Evolutionary conservation across 2,797 vertebrate species (phyloP).

Genomic region (Dromococcyx pavoninus): DNA sequence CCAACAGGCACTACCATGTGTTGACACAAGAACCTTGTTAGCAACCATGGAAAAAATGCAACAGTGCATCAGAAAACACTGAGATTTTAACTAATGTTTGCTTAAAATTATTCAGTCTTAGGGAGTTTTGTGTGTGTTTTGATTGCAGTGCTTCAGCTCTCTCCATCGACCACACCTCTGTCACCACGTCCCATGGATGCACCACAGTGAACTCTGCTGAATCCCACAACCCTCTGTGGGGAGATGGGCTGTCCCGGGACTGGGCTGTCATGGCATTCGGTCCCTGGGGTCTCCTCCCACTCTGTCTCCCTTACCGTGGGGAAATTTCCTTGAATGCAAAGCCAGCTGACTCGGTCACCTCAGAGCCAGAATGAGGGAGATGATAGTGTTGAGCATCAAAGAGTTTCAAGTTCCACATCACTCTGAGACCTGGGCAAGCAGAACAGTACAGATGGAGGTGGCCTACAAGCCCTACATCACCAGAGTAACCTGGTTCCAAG

Average conservation of each 20-base stretch:
- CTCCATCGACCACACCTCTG: not conserved
- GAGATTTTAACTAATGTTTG: not conserved
- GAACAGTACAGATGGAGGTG: not conserved
- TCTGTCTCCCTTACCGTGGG: rapidly evolving
- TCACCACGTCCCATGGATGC: rapidly evolving
- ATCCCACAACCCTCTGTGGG: not conserved
- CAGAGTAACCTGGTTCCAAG: not conserved
- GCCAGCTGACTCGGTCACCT: not conserved
- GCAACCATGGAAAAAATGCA: not conserved
- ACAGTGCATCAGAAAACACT: not conserved
- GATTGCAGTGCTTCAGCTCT: not conserved
- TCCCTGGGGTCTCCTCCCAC: not conserved
- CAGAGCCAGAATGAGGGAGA: not conserved
- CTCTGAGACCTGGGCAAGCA: not conserved
- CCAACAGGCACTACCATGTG: not conserved
- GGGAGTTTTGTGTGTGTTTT: not conserved
- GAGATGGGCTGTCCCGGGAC: not conserved
- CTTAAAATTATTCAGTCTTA: not conserved
- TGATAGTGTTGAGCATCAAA: not conserved
- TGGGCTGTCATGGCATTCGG: rapidly evolving
- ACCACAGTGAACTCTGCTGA: not conserved
- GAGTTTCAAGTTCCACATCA: not conserved
- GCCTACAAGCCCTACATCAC: not conserved
- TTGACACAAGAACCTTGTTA: not conserved
- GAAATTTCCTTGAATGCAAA: not conserved